phyloP scores from a whole-genome alignment of 1,140 invertebrate genomes.

The Hermetia illucens region DNA sequence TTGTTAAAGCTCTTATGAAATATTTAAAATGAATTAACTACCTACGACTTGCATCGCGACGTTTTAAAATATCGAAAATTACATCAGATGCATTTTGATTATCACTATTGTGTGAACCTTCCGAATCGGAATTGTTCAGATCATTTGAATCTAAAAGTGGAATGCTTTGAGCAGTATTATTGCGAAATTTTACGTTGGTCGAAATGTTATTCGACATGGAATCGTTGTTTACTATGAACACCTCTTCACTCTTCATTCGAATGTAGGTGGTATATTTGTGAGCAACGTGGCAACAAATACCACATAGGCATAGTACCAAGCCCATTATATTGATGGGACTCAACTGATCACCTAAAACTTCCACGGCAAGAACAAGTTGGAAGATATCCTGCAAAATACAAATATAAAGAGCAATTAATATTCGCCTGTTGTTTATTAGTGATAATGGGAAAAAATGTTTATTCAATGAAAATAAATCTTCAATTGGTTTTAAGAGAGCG shows the following conservation, averaged over 20 bases:
- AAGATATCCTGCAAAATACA: slow-evolving; percentile 76
- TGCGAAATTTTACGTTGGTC: slow-evolving; percentile 2
- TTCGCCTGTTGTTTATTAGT: no score
- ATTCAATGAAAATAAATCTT: no score
- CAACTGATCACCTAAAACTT: slow-evolving; percentile 72
- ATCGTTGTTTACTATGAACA: background rate
- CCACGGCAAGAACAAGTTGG: slow-evolving; percentile 71
- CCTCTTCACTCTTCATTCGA: slow-evolving; percentile 4
- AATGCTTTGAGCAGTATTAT: slow-evolving; percentile 2
- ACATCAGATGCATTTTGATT: slow-evolving; percentile 28
- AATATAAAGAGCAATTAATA: no score
- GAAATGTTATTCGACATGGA: background rate
- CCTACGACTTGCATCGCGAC: slow-evolving; percentile 16
- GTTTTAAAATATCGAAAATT: slow-evolving; percentile 28
- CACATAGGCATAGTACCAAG: slow-evolving; percentile 71
- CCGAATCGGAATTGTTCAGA: slow-evolving; percentile 7
- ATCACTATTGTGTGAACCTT: slow-evolving; percentile 12
- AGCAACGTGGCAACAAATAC: slow-evolving; percentile 75
- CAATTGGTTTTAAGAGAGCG: no score
- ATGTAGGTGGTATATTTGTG: slow-evolving; percentile 46
- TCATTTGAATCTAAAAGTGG: slow-evolving; percentile 9
- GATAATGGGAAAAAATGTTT: no score
- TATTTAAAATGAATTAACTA: no score
- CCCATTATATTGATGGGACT: slow-evolving; percentile 73
- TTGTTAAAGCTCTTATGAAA: no score